Evolutionary conservation across 2,888 invertebrate genomes (phyloP), one percentile per base, ranked within the genome.

Genomic region (Erpobdella octoculata): DNA sequence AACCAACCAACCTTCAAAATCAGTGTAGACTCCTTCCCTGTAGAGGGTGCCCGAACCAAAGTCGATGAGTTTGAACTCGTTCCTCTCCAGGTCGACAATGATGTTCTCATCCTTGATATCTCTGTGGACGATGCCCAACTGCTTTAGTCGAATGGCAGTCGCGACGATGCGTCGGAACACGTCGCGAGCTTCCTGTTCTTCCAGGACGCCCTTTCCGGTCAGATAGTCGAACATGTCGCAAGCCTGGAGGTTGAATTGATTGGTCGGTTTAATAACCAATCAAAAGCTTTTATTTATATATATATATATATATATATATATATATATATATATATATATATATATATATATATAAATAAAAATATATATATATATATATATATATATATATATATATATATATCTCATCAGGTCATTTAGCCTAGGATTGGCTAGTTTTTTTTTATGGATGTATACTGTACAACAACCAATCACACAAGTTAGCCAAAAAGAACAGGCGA

Each of bases 51-150:
- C 87, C 36, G 87, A 87, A 41, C 87, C 87, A 78, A 88, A 88
- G 81, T 88, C 87, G 77, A 88, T 87, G 72, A 88, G 79, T 77
- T 85, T 86, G 58, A 87, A 79, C 74, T 82, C 81, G 65, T 84
- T 84, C 37, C 84, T 85, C 78, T 84, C 85, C 72, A 86, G 79
- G 78, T 87, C 87, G 61, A 88, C 86, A 53, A 88, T 81, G 73
- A 88, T 84, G 78, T 88, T 88, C 79, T 88, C 87, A 78, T 88
- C 87, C 79, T 87, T 87, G 75, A 87, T 86, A 81, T 87, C 87
- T 48, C 87, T 80, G 77, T 87, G 87, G 33, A 86, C 83, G 15
- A 87, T 86, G 35, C 86, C 86, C 74, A 82, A 82, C 75, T 82
- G 81, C 76, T 86, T 86, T 77, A 86, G 85, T 65, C 79, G 82